Conservation (phyloP, 2,113 vertebrate species). For the Hemibagrus wyckioides region DNA sequence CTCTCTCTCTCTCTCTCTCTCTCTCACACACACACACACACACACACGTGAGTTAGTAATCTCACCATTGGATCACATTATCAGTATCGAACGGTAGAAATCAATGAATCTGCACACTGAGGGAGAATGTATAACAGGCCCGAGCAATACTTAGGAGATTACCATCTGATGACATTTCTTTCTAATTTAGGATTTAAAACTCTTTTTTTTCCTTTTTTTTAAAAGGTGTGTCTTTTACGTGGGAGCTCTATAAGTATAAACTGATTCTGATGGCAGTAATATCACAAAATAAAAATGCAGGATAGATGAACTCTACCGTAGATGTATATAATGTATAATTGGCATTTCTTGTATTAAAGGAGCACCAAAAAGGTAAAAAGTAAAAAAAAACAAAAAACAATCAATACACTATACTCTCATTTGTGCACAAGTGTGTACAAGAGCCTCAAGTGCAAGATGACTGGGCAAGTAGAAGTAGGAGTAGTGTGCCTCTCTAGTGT, state of each 20-base stretch:
- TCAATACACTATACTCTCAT: slow-evolving; percentile 17
- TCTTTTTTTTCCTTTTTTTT: not conserved
- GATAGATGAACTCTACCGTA: not conserved
- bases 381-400: slow-evolving; percentile 11
- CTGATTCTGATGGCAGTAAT: not conserved
- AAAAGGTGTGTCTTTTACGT: not conserved
- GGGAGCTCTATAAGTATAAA: not conserved
- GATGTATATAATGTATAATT: not conserved
- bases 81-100: not conserved
- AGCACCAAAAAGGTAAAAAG: slow-evolving; percentile 56
- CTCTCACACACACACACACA: not conserved
- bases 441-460: not conserved
- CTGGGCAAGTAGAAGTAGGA: not conserved
- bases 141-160: not conserved
- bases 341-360: slow-evolving; percentile 28
- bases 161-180: not conserved
- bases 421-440: not conserved
- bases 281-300: not conserved
- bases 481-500: not conserved
- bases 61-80: not conserved
- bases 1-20: not conserved
- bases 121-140: not conserved
- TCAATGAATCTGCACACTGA: not conserved
- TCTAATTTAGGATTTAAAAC: not conserved
- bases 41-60: not conserved